A percentile compares a stretch with the other conserved stretches of the same genome.
These are phyloP conservation scores for Oryzias sinensis DNA, from an alignment of 2,797 vertebrate genomes.

Conservation along the genomic window DNA sequence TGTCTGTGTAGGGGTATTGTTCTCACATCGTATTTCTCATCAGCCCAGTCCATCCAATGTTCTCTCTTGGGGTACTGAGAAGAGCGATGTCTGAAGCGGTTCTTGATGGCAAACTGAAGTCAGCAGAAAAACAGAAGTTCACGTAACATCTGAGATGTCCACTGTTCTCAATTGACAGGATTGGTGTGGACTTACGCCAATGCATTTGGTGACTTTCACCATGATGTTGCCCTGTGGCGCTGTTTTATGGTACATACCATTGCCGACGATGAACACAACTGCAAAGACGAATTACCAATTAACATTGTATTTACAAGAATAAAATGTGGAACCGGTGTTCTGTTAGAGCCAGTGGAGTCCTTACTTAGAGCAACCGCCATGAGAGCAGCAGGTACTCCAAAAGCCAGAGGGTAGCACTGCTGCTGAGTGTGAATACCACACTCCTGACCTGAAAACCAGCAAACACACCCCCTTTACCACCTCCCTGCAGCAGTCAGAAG, in stretches of 20 bases:
- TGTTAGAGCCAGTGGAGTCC: constrained; percentile 30
- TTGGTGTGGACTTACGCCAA: constrained; percentile 76
- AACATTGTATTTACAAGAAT: too few species aligned
- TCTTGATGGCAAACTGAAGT: constrained; percentile 86
- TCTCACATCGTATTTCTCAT: constrained; percentile 89
- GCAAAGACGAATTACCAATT: not conserved
- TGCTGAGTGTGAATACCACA: constrained; percentile 84
- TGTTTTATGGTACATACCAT: constrained; percentile 85
- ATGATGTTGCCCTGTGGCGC: constrained; percentile 90
- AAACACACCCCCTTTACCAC: not conserved
- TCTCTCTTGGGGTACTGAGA: constrained; percentile 76
- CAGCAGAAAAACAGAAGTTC: not conserved
- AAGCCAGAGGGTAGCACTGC: constrained; percentile 89
- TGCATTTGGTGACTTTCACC: constrained; percentile 82
- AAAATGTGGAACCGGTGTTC: too few species aligned
- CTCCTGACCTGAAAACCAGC: constrained; percentile 76
- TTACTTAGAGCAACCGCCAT: constrained; percentile 89
- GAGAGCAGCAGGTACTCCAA: constrained; percentile 91
- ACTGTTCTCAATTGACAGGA: too few species aligned
- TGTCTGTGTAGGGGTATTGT: fast-evolving
- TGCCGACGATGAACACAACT: constrained; percentile 90
- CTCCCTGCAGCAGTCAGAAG: not conserved
- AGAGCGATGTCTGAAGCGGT: constrained; percentile 83
- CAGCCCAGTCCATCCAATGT: constrained; percentile 97
- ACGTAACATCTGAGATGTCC: too few species aligned